phyloP scores from a whole-genome alignment of 1,140 invertebrate genomes.

The Sminthurinus signatus region DNA sequence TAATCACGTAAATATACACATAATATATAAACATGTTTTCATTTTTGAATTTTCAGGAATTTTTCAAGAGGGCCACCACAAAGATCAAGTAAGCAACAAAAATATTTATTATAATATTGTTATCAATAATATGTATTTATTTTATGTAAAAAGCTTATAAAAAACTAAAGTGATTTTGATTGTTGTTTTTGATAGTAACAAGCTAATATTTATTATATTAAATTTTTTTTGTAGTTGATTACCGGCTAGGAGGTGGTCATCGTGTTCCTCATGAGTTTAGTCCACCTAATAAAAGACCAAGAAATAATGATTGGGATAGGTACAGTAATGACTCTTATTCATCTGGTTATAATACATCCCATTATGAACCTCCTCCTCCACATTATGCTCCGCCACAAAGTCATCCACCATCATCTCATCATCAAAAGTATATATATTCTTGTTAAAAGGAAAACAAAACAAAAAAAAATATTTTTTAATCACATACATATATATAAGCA shows the following conservation, averaged over 20 bases:
- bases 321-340: conserved; percentile 36
- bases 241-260: conserved; percentile 33
- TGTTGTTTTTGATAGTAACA: neutral
- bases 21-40: no score
- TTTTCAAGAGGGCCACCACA: no score
- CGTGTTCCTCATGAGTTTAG: conserved; percentile 39
- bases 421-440: conserved; percentile 3
- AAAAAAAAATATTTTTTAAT: neutral
- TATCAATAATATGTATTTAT: neutral
- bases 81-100: neutral
- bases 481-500: no score
- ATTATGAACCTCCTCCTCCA: conserved; percentile 24
- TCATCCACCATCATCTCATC: conserved; percentile 18
- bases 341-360: conserved; percentile 33
- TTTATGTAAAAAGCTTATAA: no score
- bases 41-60: no score
- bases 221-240: conserved; percentile 30
- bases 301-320: conserved; percentile 38
- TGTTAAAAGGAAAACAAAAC: neutral
- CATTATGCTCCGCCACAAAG: conserved; percentile 1
- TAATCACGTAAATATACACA: no score
- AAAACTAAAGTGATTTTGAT: neutral
- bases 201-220: neutral
- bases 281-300: conserved; percentile 39
- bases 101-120: neutral